phyloP scores from a whole-genome alignment of 2,113 vertebrate genomes.

The Cheirogaleus medius region DNA sequence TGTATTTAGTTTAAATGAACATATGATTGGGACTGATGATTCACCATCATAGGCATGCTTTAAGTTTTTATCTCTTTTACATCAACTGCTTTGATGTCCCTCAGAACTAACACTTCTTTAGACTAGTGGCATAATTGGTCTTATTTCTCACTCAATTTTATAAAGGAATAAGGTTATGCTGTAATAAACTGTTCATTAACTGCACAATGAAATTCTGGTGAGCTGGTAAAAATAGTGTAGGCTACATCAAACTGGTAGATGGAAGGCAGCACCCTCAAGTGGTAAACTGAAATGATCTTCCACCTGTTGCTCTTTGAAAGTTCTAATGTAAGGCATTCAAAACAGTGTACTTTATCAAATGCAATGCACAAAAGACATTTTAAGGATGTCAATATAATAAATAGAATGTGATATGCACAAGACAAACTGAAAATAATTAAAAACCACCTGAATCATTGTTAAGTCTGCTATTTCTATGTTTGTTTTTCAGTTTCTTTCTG shows the following conservation, averaged over 20 bases:
- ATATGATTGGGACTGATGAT: background rate
- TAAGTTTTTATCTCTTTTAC: background rate
- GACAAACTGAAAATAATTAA: background rate
- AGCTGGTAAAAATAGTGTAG: background rate
- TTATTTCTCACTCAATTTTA: background rate
- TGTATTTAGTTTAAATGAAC: background rate
- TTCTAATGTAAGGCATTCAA: background rate
- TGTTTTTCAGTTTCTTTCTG: background rate
- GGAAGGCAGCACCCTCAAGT: background rate
- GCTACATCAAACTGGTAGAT: background rate
- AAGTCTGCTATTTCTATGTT: background rate
- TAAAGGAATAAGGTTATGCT: background rate
- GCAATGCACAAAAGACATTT: background rate
- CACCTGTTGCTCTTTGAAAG: background rate
- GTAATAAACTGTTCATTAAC: background rate
- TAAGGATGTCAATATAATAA: background rate
- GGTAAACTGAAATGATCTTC: background rate
- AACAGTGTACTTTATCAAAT: background rate
- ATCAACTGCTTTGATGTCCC: background rate
- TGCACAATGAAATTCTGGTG: background rate
- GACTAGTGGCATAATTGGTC: background rate
- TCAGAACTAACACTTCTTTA: background rate
- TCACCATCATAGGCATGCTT: background rate
- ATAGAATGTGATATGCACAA: background rate
- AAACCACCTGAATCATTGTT: background rate